Evolutionary conservation across 2,797 vertebrate species (phyloP).

Genomic region (Parauchenoglanis ngamensis): DNA sequence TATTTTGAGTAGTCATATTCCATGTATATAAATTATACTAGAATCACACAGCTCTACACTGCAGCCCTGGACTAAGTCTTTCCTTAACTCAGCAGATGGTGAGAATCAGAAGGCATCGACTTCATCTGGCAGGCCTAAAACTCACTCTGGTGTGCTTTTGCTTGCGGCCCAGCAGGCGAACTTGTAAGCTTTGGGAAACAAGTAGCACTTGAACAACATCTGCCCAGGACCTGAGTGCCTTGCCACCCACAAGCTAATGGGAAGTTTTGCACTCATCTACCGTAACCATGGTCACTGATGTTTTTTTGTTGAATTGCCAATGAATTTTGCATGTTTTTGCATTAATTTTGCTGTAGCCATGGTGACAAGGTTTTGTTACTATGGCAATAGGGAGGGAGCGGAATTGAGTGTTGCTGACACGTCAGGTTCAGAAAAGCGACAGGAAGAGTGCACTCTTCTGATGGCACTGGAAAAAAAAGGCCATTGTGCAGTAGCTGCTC

Average conservation of each 20-base stretch:
- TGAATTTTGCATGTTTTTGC: conserved; percentile 62
- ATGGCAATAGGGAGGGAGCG: conserved; percentile 55
- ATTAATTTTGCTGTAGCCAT: conserved; percentile 60
- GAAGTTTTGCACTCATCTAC: conserved; percentile 56
- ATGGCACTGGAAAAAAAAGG: conserved; percentile 21
- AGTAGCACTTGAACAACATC: conserved; percentile 54
- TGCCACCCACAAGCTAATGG: conserved; percentile 36
- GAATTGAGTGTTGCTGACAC: conserved; percentile 57
- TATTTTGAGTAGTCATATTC: not conserved
- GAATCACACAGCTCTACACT: conserved; percentile 23
- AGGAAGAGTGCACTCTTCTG: conserved; percentile 43
- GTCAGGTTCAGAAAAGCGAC: conserved; percentile 43
- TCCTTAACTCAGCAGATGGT: conserved; percentile 43
- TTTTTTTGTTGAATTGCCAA: conserved; percentile 56
- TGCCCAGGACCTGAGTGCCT: conserved; percentile 44
- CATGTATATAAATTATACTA: conserved; percentile 3
- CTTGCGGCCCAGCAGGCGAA: conserved; percentile 54
- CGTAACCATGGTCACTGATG: conserved; percentile 62
- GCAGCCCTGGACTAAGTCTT: conserved; percentile 8
- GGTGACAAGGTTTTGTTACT: conserved; percentile 61
- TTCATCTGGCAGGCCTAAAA: conserved; percentile 53
- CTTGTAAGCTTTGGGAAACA: conserved; percentile 60
- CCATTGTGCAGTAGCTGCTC: conserved; percentile 11
- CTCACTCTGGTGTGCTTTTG: conserved; percentile 50
- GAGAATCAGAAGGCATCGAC: conserved; percentile 42